Evolutionary conservation across 2,888 invertebrate genomes (phyloP), one percentile per base, ranked within the genome.

Genomic region (Andrena haemorrhoa): DNA sequence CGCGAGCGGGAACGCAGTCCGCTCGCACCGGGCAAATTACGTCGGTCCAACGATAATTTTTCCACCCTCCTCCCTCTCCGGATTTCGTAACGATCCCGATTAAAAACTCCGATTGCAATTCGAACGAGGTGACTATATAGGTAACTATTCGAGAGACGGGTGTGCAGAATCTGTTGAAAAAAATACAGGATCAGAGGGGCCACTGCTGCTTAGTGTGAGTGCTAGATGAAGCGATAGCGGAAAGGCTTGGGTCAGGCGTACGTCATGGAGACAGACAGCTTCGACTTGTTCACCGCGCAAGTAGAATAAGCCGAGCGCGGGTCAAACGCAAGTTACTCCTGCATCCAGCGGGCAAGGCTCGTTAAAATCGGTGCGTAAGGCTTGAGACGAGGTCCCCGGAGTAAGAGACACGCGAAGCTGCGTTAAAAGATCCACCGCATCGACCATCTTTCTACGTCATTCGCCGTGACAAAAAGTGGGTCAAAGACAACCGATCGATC

Each of bases 401-500:
- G 41, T 5, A 16, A 35, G 23, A 31, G 10, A 20, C 8, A 10
- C 26, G 3, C 16, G 8, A 56, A 31, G 64, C 49, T 51, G 64
- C 33, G 56, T 72, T 58, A 56, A n/a, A 51, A 58, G 41, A 74
- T 58, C 29, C 20, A n/a, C 26, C 29, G 60, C 10, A 47, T 70
- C 47, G 65, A 56, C 20, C 51, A 26, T 49, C 35, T 53, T 23
- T 35, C 29, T 23, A 7, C 16, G 56, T 72, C 41, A 16, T n/a
- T 5, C 35, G 51, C 16, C 51, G 63, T 35, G 51, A 31, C 64
- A 79, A 82, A 77, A 86, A 82, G 79, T 84, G 73, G 70, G 77
- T 82, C 82, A 86, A 86, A 84, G 77, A 86, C 72, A 74, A 82
- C 49, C 84, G 75, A 84, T 84, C 76, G 74, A 84, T 84, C 79